Evolutionary conservation across 92 coral and sea anemone species (phyloP).

Genomic region (Umimayanthus kanabou): DNA sequence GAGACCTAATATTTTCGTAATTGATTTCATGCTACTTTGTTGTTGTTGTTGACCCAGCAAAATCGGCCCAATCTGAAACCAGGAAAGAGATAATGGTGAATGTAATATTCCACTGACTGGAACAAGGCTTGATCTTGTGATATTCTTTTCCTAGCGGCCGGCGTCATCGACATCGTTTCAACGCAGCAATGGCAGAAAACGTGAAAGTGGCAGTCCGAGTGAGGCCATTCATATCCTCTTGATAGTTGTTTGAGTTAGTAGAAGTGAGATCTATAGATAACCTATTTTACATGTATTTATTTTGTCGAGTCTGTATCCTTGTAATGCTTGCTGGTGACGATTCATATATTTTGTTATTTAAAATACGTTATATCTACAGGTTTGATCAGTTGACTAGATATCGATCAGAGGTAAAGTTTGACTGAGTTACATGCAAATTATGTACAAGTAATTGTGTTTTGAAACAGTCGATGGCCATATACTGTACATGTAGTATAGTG

Average conservation of each 20-base stretch:
- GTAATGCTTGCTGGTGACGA: neutral
- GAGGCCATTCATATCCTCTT: constrained; percentile 96
- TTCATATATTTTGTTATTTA: too few species aligned
- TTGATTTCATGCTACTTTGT: neutral
- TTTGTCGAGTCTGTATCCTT: neutral
- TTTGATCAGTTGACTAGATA: too few species aligned
- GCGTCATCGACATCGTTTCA: neutral
- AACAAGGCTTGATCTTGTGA: neutral
- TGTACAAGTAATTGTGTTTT: too few species aligned
- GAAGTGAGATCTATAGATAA: neutral
- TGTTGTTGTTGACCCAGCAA: neutral
- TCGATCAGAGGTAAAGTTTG: too few species aligned
- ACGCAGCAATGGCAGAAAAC: constrained; percentile 82
- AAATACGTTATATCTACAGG: neutral
- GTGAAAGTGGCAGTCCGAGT: constrained; percentile 93
- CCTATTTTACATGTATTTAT: neutral
- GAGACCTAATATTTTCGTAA: neutral
- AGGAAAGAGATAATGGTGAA: neutral
- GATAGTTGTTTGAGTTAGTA: neutral
- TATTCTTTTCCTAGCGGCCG: neutral
- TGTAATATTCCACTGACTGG: neutral
- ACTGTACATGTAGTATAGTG: too few species aligned
- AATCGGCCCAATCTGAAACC: neutral
- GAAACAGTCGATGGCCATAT: too few species aligned
- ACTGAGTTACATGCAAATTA: too few species aligned